Base-by-base conservation (phyloP, 2,888 invertebrate genomes). In the Agonopterix arenella region DNA sequence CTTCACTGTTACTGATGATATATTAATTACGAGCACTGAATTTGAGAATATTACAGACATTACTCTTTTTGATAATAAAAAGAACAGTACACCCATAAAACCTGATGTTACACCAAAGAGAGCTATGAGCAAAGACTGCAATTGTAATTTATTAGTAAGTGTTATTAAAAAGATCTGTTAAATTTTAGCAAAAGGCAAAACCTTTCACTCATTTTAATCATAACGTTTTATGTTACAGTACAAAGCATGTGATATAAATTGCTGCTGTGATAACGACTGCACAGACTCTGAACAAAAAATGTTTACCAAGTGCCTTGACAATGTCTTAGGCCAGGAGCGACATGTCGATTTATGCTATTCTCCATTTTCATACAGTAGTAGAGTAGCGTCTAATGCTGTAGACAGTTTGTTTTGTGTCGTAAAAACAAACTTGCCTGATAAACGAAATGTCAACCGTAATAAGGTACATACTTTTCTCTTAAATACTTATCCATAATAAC, bases 231-330 rank as follows among this genome's bases (percentile, higher is more conserved):
- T 11, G 16, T 53, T 51, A 16, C 74, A 94, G 93, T 77, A 79
- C 46, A 81, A 88, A 60, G 81, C 86, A 40, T 97, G 97, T 80
- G 95, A 97, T 77, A 90, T 95, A 48, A 94, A 95, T 73, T 97
- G 96, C 70, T 96, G 96, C 70, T 97, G 97, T 75, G 96, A 97
- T 74, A 68, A 64, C 45, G 95, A 96, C 62, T 97, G 96, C 68
- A 80, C 90, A 8, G 76, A 82, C 28, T 80, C 82, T 48, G 93
- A 95, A 61, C 84, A 85, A 52, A 68, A 77, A 51, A 80, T 91
- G 2, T 94, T 96, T 76, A 86, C 80, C 52, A 28, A 28, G 28
- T 96, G 96, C 70, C 66, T 73, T 47, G 74, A 79, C 51, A 50
- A 43, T 48, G 51, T n/a, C 36, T 41, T 10, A 16, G 16, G 18